Evolutionary conservation across 2,888 invertebrate species (phyloP).

Genomic region (Apodemia hepburni): DNA sequence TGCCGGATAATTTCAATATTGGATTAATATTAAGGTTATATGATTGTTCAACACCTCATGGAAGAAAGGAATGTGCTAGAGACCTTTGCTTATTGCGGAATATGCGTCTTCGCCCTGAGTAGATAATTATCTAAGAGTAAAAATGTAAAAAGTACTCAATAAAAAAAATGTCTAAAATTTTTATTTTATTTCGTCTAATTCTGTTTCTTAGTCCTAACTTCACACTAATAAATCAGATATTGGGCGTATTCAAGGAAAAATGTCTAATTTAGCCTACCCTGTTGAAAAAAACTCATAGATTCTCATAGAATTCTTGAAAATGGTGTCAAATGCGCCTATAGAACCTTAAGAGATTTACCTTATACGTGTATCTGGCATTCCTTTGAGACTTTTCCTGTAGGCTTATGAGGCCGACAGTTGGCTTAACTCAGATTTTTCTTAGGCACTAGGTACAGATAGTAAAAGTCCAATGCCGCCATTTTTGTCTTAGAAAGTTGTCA

Average conservation of each 20-base stretch:
- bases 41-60: conserved; percentile 86
- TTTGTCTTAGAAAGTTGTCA: too few relatives aligned
- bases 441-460: too few relatives aligned
- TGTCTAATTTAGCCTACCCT: too few relatives aligned
- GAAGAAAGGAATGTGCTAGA: conserved; percentile 91
- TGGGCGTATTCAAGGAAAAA: not conserved
- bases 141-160: not conserved
- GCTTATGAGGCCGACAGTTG: too few relatives aligned
- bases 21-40: conserved; percentile 88
- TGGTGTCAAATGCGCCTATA: too few relatives aligned
- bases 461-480: too few relatives aligned
- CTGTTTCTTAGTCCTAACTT: not conserved
- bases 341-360: too few relatives aligned
- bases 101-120: conserved; percentile 84
- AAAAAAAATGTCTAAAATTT: not conserved
- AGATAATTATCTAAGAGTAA: conserved; percentile 24
- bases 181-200: not conserved
- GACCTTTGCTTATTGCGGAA: conserved; percentile 93
- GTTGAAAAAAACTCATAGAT: too few relatives aligned
- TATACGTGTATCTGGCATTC: too few relatives aligned
- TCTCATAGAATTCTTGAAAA: too few relatives aligned
- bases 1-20: conserved; percentile 88
- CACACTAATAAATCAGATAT: not conserved
- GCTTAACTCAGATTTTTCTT: too few relatives aligned
- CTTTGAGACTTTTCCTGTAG: too few relatives aligned